Evolutionary conservation across 2,113 vertebrate genomes (phyloP).

Genomic region (Osmerus eperlanus): DNA sequence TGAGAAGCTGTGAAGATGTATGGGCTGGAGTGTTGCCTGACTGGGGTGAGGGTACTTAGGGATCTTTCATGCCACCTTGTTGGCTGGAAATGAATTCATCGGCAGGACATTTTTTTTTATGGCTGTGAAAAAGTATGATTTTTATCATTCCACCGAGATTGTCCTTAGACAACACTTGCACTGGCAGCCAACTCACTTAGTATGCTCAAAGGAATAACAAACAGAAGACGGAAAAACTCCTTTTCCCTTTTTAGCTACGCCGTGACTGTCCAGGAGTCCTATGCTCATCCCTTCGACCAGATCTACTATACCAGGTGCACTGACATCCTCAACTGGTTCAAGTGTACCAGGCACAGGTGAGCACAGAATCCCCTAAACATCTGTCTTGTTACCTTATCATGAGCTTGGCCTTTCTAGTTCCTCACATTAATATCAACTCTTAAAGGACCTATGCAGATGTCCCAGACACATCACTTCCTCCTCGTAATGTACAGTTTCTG

Average conservation of each 20-base stretch:
- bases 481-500: conserved; percentile 24
- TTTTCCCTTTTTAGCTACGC: conserved; percentile 79
- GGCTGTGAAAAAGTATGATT: conserved; percentile 31
- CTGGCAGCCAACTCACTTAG: not conserved
- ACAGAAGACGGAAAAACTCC: too few relatives aligned
- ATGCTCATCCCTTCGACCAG: conserved; percentile 96
- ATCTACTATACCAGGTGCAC: conserved; percentile 98
- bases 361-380: conserved; percentile 23
- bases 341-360: conserved; percentile 96
- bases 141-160: not conserved
- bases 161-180: not conserved
- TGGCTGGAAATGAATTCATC: conserved; percentile 55
- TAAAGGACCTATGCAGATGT: conserved; percentile 19
- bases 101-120: conserved; percentile 37
- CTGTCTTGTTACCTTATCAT: conserved; percentile 1
- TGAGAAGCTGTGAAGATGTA: conserved; percentile 61
- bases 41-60: conserved; percentile 59
- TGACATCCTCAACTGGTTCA: conserved; percentile 99
- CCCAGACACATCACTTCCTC: conserved; percentile 36
- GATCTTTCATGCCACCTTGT: conserved; percentile 54
- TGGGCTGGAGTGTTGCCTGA: conserved; percentile 58
- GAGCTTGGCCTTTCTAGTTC: conserved; percentile 9
- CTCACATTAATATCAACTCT: conserved; percentile 14
- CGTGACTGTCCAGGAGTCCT: conserved; percentile 96
- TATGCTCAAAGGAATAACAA: not conserved